These are phyloP conservation scores for Chrysolina oricalcia DNA, from an alignment of 2,888 invertebrate species.

Conservation along the genomic window DNA sequence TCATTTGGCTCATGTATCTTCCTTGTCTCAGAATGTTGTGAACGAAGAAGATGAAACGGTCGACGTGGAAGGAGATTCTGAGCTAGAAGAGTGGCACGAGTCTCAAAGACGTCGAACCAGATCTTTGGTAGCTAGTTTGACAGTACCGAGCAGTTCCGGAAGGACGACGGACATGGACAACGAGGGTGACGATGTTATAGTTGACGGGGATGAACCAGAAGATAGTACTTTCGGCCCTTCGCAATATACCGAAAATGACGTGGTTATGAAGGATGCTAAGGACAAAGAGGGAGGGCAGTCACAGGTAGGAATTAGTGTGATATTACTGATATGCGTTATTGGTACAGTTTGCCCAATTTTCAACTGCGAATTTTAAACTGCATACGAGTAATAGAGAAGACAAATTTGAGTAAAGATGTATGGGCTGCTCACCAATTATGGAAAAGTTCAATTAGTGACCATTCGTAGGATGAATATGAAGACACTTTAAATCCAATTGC, in stretches of 20 bases:
- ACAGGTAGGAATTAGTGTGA: slow-evolving; percentile 56
- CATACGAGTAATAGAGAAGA: too few relatives aligned
- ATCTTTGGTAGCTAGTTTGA: slow-evolving; percentile 59
- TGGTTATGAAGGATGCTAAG: slow-evolving; percentile 64
- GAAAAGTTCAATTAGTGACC: too few relatives aligned
- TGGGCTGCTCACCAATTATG: too few relatives aligned
- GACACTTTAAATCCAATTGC: too few relatives aligned
- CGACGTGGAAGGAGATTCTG: slow-evolving; percentile 78
- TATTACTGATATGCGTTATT: too few relatives aligned
- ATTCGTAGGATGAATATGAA: too few relatives aligned
- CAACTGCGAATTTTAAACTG: too few relatives aligned
- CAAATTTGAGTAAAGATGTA: too few relatives aligned
- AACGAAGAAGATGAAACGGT: slow-evolving; percentile 81
- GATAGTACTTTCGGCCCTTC: slow-evolving; percentile 69
- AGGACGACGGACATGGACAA: slow-evolving; percentile 66
- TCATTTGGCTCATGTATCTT: slow-evolving; percentile 17
- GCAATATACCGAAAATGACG: slow-evolving; percentile 69
- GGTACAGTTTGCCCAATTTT: too few relatives aligned
- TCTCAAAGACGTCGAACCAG: slow-evolving; percentile 66
- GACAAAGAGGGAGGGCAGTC: slow-evolving; percentile 66
- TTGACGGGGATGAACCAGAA: slow-evolving; percentile 70
- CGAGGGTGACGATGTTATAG: slow-evolving; percentile 70
- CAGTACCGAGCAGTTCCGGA: slow-evolving; percentile 66
- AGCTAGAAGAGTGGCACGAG: slow-evolving; percentile 76
- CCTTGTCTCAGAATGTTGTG: slow-evolving; percentile 56